A percentile compares a stretch with the other conserved stretches of the same genome.
Evolutionary conservation across 2,113 vertebrate species (phyloP).

Genomic region (Phycodurus eques): DNA sequence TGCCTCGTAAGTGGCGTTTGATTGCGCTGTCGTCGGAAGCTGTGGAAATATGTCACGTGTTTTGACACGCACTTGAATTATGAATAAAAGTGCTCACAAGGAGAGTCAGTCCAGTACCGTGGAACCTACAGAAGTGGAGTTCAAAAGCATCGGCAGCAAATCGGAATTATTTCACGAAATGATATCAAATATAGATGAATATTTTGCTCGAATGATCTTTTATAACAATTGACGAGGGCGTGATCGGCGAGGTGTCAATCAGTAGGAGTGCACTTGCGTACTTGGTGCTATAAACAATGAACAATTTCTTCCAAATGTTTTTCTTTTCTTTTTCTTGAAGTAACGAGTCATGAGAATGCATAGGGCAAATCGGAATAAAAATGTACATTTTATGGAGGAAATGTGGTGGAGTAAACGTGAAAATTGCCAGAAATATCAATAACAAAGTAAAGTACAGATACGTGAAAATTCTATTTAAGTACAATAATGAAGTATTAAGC

Average conservation of each 20-base stretch:
- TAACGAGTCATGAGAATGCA: too few species aligned
- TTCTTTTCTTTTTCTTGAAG: too few species aligned
- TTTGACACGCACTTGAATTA: conserved; percentile 30
- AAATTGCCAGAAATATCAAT: not conserved
- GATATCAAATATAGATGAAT: too few species aligned
- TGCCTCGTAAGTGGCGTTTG: not conserved
- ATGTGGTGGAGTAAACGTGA: not conserved
- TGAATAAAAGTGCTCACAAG: conserved; percentile 8
- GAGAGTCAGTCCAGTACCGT: not conserved
- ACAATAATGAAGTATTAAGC: not conserved
- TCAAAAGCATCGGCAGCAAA: not conserved
- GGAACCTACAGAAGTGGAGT: not conserved
- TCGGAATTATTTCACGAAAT: not conserved
- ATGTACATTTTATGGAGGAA: not conserved
- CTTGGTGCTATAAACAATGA: too few species aligned
- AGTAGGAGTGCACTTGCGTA: too few species aligned
- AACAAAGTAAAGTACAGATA: not conserved
- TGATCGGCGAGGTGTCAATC: too few species aligned
- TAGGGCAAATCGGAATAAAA: too few species aligned
- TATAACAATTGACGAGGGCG: too few species aligned
- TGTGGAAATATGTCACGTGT: conserved; percentile 21
- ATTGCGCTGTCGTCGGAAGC: conserved; percentile 5
- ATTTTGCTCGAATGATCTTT: not conserved
- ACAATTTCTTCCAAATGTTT: too few species aligned
- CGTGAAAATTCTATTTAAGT: not conserved